Percentiles rank a stretch among this genome's conserved stretches.
Evolutionary conservation across 2,888 invertebrate genomes (phyloP).

Genomic region (Limenitis camilla): DNA sequence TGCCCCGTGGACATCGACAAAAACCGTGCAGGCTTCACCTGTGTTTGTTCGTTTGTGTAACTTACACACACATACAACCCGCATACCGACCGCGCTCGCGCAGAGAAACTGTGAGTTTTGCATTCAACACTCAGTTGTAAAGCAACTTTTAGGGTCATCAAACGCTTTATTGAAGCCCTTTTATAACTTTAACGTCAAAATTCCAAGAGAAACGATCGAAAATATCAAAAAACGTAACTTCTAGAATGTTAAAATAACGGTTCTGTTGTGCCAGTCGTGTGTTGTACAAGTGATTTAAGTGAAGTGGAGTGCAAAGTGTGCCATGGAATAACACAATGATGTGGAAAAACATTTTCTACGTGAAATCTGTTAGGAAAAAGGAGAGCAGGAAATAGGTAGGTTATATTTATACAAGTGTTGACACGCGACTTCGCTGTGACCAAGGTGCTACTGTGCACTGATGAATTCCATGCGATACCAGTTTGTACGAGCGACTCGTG

Average conservation of each 20-base stretch:
- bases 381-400: conserved; percentile 51
- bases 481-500: conserved; percentile 19
- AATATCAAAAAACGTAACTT: conserved; percentile 7
- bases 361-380: conserved; percentile 70
- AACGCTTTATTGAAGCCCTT: conserved; percentile 56
- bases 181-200: conserved; percentile 38
- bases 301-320: conserved; percentile 28
- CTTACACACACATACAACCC: conserved; percentile 41
- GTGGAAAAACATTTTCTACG: conserved; percentile 60
- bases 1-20: conserved; percentile 74
- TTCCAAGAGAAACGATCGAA: conserved; percentile 25
- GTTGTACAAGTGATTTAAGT: conserved; percentile 17
- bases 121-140: conserved; percentile 65
- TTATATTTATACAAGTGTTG: conserved; percentile 1
- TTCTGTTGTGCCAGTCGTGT: conserved; percentile 12
- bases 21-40: conserved; percentile 67
- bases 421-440: conserved; percentile 6
- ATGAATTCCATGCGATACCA: conserved; percentile 21
- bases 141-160: conserved; percentile 67
- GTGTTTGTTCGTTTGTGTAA: conserved; percentile 32
- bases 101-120: conserved; percentile 64
- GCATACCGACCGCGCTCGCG: conserved; percentile 66
- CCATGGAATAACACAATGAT: conserved; percentile 56
- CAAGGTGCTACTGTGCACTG: conserved; percentile 17
- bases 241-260: not conserved